Evolutionary conservation across 2,113 vertebrate genomes (phyloP), one percentile per base, ranked within the genome.

Genomic region (Oxygymnocypris stewartii): DNA sequence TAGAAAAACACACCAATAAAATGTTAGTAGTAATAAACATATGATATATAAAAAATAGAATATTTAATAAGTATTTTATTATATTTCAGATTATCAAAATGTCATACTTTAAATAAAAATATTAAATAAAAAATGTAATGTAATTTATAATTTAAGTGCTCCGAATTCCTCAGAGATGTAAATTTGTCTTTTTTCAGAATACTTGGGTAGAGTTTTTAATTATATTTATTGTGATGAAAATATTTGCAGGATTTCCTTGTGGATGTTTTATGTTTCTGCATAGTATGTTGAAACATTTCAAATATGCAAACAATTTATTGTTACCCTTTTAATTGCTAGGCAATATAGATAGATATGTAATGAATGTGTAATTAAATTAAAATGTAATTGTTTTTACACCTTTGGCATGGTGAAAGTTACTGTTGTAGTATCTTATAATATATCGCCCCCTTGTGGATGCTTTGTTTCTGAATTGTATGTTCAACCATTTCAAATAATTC

Each of bases 371-470:
- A 59, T 20, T 59, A 23, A 59, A 20, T 59, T 8, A 3, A 59
- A 59, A 23, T 3, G 1, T 54, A 13, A 49, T 47, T 49, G 47
- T 18, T 18, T 54, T 54, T 54, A 16, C 16, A 18, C 51, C 13
- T 14, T 51, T 51, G 1, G 4, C 2, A 1, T 59, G 57, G 10
- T 65, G 25, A 65, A 65, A 65, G 10, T 0, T 25, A 67, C 18
- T 40, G 11, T 49, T 25, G 18, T 71, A 37, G 14, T 71, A 11
- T n/a, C n/a, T 59, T 81, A 59, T 42, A 25, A 25, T 69, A 25
- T 54, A 65, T 74, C 85, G 85, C 89, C 87, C 76, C 44, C 90
- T 23, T 71, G 82, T 92, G 91, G 88, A 63, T 12, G 4, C 4
- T 63, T 13, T 44, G 63, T 51, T 73, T 3, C 65, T 76, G 31